Evolutionary conservation across 2,113 vertebrate species (phyloP), one percentile per base, ranked within the genome.

Genomic region (Microtus pennsylvanicus): DNA sequence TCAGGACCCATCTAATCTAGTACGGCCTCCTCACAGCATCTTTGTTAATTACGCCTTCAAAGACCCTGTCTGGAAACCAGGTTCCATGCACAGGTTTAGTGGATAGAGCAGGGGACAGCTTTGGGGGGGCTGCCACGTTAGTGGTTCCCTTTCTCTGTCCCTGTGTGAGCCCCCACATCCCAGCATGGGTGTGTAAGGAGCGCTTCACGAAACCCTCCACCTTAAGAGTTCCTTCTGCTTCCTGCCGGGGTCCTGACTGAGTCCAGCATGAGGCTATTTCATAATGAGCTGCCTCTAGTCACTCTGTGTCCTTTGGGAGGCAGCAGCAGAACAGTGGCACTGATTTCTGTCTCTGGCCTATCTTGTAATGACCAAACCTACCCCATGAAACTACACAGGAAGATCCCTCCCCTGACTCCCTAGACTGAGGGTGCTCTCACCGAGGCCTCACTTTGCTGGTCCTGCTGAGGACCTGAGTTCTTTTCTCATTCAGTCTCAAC

Each of bases 61-160:
- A 45, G 47, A 21, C 19, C 7, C 42, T 61, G 0, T 26, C 5
- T 70, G 24, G 74, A 77, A n/a, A 82, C 33, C 45, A 17, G n/a
- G 47, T 83, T 75, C 9, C 42, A 28, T 17, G n/a, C 35, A 13
- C 30, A 50, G 55, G 28, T 55, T 47, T 85, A 50, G 58, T 61
- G 45, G 30, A 10, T 2, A 3, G 11, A 35, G 38, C 13, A 22
- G 13, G 4, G 69, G 7, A 19, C 28, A 1, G 8, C 3, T 77
- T 87, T 5, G 1, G 61, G 6, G 6, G 16, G 52, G 14, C 19
- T 12, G 3, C 55, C 50, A 9, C 0, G 3, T 5, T 0, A 7
- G 17, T 30, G 1, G 0, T 9, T 11, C 35, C 2, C 14, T 6
- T 35, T 75, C 38, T 47, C 11, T 47, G 2, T 45, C 28, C 35